Percentiles rank a stretch among this genome's conserved stretches.
These are phyloP conservation scores for Hypothenemus hampei DNA, from an alignment of 1,140 invertebrate species.

Conservation along the genomic window DNA sequence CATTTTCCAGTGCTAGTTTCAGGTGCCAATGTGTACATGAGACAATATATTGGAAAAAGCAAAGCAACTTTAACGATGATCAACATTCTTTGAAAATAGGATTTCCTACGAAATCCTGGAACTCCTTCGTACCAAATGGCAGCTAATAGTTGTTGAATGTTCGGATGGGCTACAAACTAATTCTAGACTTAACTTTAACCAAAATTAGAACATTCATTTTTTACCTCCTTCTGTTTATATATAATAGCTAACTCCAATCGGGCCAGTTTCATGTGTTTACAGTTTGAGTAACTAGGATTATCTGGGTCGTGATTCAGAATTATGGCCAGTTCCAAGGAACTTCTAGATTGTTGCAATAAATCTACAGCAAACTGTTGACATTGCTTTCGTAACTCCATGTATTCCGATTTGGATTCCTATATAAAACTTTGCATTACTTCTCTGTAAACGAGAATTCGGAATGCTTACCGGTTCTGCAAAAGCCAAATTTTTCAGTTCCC, in stretches of 20 bases:
- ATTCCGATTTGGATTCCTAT: slow-evolving; percentile 72
- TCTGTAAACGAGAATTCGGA: not conserved
- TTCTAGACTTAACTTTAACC: not conserved
- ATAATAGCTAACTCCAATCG: slow-evolving; percentile 82
- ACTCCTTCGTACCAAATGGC: slow-evolving; percentile 90
- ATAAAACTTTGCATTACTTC: not conserved
- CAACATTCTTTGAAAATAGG: slow-evolving; percentile 59
- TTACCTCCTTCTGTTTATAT: slow-evolving; percentile 89
- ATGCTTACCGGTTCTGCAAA: slow-evolving; percentile 63
- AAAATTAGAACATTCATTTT: not conserved
- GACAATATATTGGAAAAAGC: slow-evolving; percentile 81
- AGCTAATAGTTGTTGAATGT: slow-evolving; percentile 86
- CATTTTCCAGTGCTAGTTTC: slow-evolving; percentile 68
- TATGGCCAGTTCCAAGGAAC: slow-evolving; percentile 85
- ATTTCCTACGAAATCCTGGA: slow-evolving; percentile 80
- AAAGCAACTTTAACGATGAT: slow-evolving; percentile 71
- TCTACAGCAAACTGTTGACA: slow-evolving; percentile 90
- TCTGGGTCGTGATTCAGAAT: slow-evolving; percentile 82
- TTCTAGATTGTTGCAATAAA: slow-evolving; percentile 81
- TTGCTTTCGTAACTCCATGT: slow-evolving; percentile 73
- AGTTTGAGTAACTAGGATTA: slow-evolving; percentile 59
- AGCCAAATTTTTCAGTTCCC: slow-evolving; percentile 73
- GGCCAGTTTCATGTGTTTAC: slow-evolving; percentile 71
- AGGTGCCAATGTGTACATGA: slow-evolving; percentile 75
- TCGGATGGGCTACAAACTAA: slow-evolving; percentile 89